Base-by-base conservation (phyloP, 1,140 invertebrate genomes). In the Hyposmocoma kahamanoa region DNA sequence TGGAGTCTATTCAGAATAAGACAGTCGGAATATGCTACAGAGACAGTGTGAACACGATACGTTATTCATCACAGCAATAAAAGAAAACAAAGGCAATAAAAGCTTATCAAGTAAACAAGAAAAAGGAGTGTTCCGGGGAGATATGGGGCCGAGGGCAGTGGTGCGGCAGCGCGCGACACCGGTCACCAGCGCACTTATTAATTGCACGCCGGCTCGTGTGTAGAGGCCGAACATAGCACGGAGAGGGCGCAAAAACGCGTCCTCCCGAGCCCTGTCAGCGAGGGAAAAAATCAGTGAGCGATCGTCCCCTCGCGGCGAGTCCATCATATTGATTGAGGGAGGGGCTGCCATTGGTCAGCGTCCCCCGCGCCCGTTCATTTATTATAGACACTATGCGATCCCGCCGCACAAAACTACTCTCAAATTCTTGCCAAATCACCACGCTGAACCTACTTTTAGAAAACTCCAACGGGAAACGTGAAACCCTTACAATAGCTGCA, bases 301-400 rank as follows among this genome's bases (percentile, higher is more conserved):
- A 84, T 84, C 81, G 79, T 79, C 81, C 81, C 81, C 81, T 83
- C 76, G 78, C 78, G 77, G 59, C 64, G 73, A 84, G 78, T 84
- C 81, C 79, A 84, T 84, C 81, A 84, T 84, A 84, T 84, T 84
- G 81, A 84, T 84, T 84, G 81, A 84, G 78, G 78, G 81, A 74
- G 81, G 81, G 72, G 75, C 76, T 63, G 65, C 73, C 77, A 74
- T 71, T 77, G 80, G 76, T 77, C 78, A 80, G 75, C 71, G 62
- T 78, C 74, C 72, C 73, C 77, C 72, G 67, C 70, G 68, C 69
- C 69, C 72, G 73, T 76, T 84, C 81, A 84, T 84, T 81, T 84
- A 84, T 84, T 84, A 84, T 82, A 82, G 73, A 84, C 75, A 76
- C 63, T 70, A 36, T 36, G 66, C 65, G 78, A 80, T 82, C 74